Conservation (phyloP, 2,113 vertebrate species). For the Percina caprodes region DNA sequence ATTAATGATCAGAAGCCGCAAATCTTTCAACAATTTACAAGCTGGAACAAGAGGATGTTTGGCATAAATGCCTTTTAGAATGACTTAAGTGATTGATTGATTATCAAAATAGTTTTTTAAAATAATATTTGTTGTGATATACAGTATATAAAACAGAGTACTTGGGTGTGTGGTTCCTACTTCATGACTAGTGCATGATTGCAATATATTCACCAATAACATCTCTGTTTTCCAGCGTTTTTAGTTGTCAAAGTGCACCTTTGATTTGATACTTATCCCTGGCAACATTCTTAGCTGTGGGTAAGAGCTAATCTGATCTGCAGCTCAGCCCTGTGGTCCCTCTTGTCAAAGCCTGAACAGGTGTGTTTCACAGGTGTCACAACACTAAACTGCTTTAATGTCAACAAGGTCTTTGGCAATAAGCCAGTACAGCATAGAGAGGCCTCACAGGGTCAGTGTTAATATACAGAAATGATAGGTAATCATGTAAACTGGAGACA, state of each 20-base stretch:
- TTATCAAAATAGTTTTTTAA: not conserved
- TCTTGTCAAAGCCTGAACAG: constrained; percentile 47
- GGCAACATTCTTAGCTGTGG: not conserved
- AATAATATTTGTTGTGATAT: too few relatives aligned
- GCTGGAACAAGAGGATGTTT: not conserved
- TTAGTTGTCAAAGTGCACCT: not conserved
- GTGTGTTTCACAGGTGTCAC: constrained; percentile 59
- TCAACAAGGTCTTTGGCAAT: constrained; percentile 22
- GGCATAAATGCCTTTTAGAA: not conserved
- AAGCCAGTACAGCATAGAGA: not conserved
- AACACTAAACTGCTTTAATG: constrained; percentile 3
- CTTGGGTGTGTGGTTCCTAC: too few relatives aligned
- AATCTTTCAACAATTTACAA: not conserved
- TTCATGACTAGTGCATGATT: not conserved
- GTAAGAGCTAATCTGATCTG: constrained; percentile 21
- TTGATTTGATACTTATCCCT: not conserved
- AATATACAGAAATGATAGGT: not conserved
- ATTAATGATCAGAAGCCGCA: not conserved
- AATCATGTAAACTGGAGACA: not conserved
- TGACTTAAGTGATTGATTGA: not conserved
- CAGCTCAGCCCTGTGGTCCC: constrained; percentile 19
- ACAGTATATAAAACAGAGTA: too few relatives aligned
- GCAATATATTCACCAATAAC: not conserved
- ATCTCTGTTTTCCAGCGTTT: not conserved
- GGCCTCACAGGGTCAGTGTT: not conserved